phyloP scores from a whole-genome alignment of 2,797 vertebrate genomes.

The Monodelphis domestica region DNA sequence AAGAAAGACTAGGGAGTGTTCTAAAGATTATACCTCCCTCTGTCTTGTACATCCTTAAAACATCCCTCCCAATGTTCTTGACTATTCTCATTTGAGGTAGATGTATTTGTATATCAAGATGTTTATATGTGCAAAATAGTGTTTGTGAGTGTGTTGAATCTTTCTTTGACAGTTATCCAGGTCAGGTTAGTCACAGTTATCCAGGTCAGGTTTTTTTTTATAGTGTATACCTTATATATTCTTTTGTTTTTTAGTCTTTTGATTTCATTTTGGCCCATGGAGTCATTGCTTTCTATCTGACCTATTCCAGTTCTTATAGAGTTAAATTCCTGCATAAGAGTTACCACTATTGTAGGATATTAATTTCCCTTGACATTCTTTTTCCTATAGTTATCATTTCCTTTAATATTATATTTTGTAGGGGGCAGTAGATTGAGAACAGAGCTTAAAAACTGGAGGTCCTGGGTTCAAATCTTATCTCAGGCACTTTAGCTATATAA shows the following conservation, averaged over 20 bases:
- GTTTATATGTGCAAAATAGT: not conserved
- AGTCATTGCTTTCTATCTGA: not conserved
- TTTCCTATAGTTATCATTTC: not conserved
- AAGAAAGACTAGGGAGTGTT: not conserved
- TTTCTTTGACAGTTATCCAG: not conserved
- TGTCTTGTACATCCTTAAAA: not conserved
- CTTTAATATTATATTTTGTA: too few species aligned
- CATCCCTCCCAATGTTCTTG: not conserved
- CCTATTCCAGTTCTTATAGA: not conserved
- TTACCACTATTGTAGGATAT: not conserved
- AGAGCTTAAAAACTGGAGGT: too few species aligned
- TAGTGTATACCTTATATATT: not conserved
- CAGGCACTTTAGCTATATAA: too few species aligned
- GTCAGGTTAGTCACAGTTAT: too few species aligned
- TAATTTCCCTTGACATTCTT: not conserved
- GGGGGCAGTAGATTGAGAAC: too few species aligned
- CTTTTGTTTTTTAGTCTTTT: not conserved
- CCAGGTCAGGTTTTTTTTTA: too few species aligned
- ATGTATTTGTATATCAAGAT: not conserved
- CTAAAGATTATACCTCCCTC: not conserved
- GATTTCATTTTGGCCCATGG: not conserved
- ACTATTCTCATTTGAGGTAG: not conserved
- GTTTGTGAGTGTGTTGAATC: not conserved
- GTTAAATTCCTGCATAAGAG: not conserved
- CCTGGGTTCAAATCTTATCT: too few species aligned